A percentile compares a stretch with the other conserved stretches of the same genome.
Conservation (phyloP, 2,797 vertebrate genomes). For the Bradypodion ventrale region DNA sequence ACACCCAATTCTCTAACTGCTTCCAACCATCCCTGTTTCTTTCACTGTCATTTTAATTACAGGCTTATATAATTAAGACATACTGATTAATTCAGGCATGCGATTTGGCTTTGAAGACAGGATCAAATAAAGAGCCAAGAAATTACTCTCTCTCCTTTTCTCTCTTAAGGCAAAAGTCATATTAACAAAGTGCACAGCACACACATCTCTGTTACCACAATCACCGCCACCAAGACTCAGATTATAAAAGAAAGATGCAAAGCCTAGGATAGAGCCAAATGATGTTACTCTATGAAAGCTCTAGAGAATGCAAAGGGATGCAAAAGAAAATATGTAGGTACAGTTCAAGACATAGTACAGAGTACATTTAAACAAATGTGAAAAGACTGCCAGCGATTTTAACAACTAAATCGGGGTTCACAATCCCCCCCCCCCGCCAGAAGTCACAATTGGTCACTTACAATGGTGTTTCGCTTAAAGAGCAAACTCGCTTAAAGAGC, state of each 20-base stretch:
- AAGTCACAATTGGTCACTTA: no score
- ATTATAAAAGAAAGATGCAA: accelerated
- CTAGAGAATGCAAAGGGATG: background rate
- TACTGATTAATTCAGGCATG: conserved; percentile 50
- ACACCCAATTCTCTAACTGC: background rate
- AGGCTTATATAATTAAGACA: conserved; percentile 42
- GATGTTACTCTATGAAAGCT: accelerated
- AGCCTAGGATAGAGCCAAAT: accelerated
- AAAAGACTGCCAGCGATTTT: background rate
- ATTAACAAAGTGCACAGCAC: no score
- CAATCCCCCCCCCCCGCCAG: no score
- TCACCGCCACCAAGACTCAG: accelerated
- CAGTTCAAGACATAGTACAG: background rate
- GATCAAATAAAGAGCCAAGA: background rate
- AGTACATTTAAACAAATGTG: background rate
- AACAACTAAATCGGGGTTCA: no score
- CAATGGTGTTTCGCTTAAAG: no score
- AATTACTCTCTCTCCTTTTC: background rate
- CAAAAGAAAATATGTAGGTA: background rate
- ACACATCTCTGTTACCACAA: no score
- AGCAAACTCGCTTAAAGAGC: no score
- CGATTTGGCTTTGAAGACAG: background rate
- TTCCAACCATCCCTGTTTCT: background rate
- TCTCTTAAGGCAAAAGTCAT: no score
- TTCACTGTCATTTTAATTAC: conserved; percentile 41